phyloP scores from a whole-genome alignment of 2,888 invertebrate species.

The Gandaritis pyraliata region DNA sequence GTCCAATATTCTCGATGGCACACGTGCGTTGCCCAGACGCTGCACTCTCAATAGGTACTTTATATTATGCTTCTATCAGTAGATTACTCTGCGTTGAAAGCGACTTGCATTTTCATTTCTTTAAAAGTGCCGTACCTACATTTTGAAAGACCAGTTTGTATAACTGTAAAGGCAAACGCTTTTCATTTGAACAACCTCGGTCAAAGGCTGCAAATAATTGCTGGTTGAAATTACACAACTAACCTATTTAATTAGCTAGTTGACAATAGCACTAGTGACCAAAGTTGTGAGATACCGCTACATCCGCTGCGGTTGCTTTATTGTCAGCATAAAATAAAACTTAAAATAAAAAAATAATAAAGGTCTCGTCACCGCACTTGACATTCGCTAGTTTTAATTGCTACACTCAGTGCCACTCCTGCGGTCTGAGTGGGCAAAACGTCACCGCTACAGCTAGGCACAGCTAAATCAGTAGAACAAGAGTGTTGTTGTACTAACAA shows the following conservation, averaged over 20 bases:
- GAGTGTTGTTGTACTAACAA: constrained; percentile 8
- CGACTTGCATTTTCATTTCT: constrained; percentile 19
- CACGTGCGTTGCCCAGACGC: constrained; percentile 34
- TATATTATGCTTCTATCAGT: constrained; percentile 28
- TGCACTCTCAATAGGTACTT: constrained; percentile 33
- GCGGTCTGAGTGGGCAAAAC: constrained; percentile 69
- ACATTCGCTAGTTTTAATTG: constrained; percentile 84
- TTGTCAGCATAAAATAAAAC: constrained; percentile 51
- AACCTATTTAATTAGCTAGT: constrained; percentile 38
- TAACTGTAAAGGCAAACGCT: neutral
- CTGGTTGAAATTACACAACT: constrained; percentile 14
- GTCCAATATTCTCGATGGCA: constrained; percentile 41
- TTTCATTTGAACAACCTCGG: neutral
- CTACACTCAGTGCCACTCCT: constrained; percentile 71
- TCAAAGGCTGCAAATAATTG: constrained; percentile 4
- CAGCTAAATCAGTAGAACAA: constrained; percentile 42
- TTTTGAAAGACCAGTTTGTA: neutral
- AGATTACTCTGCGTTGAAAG: constrained; percentile 23
- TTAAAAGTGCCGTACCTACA: neutral
- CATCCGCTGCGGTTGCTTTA: constrained; percentile 50
- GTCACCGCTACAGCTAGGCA: constrained; percentile 60
- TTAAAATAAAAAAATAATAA: constrained; percentile 73
- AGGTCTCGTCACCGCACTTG: constrained; percentile 67
- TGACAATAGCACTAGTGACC: constrained; percentile 41
- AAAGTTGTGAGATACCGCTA: constrained; percentile 47